A percentile compares a stretch with the other conserved stretches of the same genome.
These are phyloP conservation scores for Otis tarda DNA, from an alignment of 2,113 vertebrate species.

Conservation along the genomic window DNA sequence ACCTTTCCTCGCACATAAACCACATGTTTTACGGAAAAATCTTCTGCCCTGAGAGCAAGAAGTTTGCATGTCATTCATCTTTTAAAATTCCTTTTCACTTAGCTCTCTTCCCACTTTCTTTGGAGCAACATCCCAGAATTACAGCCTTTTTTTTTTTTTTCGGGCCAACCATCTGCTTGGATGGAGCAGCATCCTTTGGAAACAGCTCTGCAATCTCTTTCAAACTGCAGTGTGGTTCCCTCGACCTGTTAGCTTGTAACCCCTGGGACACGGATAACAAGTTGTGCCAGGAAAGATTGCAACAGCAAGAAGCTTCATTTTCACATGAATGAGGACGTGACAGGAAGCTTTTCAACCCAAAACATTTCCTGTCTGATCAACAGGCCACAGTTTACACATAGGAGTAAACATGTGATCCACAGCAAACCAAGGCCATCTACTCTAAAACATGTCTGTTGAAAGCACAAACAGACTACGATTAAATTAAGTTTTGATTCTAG, in stretches of 20 bases:
- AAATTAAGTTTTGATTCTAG: background rate
- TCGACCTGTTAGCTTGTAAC: background rate
- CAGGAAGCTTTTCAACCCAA: conserved; percentile 37
- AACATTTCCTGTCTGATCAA: conserved; percentile 44
- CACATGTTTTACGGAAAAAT: background rate
- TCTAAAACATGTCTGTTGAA: background rate
- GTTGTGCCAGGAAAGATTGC: background rate
- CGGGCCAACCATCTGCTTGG: background rate
- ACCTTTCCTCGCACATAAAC: background rate
- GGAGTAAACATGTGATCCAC: conserved; percentile 4
- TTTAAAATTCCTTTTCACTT: conserved; percentile 4
- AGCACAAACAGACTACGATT: background rate
- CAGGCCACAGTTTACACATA: background rate
- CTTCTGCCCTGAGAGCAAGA: background rate
- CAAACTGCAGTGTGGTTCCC: background rate
- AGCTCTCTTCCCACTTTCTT: background rate
- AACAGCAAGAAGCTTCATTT: conserved; percentile 29
- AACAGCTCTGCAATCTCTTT: background rate
- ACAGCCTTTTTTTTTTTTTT: background rate
- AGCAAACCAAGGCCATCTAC: background rate
- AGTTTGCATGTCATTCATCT: background rate
- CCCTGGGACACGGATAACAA: background rate
- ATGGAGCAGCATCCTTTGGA: background rate
- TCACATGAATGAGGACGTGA: conserved; percentile 18
- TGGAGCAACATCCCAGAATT: background rate